Base-by-base conservation (phyloP, 2,888 invertebrate species). In the Andrena flavipes region DNA sequence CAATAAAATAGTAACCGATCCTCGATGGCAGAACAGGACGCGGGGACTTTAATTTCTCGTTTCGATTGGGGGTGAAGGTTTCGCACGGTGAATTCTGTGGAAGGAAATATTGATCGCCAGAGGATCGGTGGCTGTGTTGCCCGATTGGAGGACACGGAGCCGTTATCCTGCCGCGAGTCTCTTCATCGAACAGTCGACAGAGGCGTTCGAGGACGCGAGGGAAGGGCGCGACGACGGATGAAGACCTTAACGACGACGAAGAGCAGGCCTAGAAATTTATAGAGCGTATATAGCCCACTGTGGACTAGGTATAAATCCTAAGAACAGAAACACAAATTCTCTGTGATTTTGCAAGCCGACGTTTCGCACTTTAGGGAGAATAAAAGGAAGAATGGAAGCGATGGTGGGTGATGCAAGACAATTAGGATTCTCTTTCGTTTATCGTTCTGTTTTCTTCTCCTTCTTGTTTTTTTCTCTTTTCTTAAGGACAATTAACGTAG, bases 181-280 rank as follows among this genome's bases (percentile, higher is more conserved):
- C 88, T 88, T 88, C 85, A 84, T 78, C 85, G 76, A 72, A 68
- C 76, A 29, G 29, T 69, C 82, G 76, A 62, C 73, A 62, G 65
- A 63, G 16, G 72, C 86, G 85, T 81, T 42, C 87, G 56, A 48
- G 20, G 67, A 65, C 64, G 54, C 16, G n/a, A 74, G 6, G 23
- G 42, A 71, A 29, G 51, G 69, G 76, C 65, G 82, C 80, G 75
- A 68, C 54, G 42, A 64, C 64, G 70, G 84, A 81, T 82, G 87
- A 86, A 83, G 87, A 87, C 74, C 81, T 77, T 78, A 83, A 72
- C 77, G 76, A 87, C 87, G 87, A 88, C 85, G 88, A 87, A 88
- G 80, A 86, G 83, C 86, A 87, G 89, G 88, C 87, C 88, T 89
- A 89, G 87, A 84, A 84, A 72, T 89, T 87, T 86, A 80, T 87